phyloP scores from a whole-genome alignment of 2,113 vertebrate genomes.

The Corythornis cristatus region DNA sequence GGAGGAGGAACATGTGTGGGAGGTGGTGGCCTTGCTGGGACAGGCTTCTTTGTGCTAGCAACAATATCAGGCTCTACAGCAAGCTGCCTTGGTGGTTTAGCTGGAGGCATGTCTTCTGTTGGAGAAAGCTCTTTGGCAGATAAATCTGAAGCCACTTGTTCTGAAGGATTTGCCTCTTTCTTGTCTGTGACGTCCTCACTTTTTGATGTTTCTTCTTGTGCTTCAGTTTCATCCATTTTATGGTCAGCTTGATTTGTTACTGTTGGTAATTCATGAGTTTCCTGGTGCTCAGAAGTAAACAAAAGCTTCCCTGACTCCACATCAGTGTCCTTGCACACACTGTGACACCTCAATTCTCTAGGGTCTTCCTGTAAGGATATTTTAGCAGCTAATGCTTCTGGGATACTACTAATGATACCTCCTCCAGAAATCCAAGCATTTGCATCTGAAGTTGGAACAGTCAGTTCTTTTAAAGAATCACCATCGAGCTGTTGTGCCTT shows the following conservation, averaged over 20 bases:
- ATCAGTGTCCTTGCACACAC: slow-evolving; percentile 35
- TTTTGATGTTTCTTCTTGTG: neutral
- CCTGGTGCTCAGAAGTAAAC: slow-evolving; percentile 57
- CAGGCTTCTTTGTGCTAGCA: slow-evolving; percentile 95
- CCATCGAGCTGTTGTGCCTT: slow-evolving; percentile 81
- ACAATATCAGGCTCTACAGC: slow-evolving; percentile 94
- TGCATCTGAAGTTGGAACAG: slow-evolving; percentile 41
- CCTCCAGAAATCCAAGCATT: slow-evolving; percentile 54
- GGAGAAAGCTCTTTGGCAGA: slow-evolving; percentile 73
- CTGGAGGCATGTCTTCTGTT: slow-evolving; percentile 77
- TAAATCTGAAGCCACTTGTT: slow-evolving; percentile 72
- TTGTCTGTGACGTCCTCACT: slow-evolving; percentile 57
- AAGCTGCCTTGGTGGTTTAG: slow-evolving; percentile 90
- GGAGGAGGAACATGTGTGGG: slow-evolving; percentile 87
- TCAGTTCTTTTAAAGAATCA: slow-evolving; percentile 72
- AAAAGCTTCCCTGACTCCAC: slow-evolving; percentile 38
- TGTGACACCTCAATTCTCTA: slow-evolving; percentile 6
- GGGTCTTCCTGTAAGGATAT: slow-evolving; percentile 45
- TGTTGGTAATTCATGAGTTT: slow-evolving; percentile 30
- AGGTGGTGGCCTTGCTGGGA: slow-evolving; percentile 88
- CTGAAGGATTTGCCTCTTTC: slow-evolving; percentile 76
- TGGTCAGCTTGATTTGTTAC: slow-evolving; percentile 32
- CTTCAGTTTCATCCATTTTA: slow-evolving; percentile 44
- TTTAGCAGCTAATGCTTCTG: slow-evolving; percentile 67
- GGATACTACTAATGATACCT: slow-evolving; percentile 59